Conservation (phyloP, 2,113 vertebrate genomes). For the Pelecanus crispus region DNA sequence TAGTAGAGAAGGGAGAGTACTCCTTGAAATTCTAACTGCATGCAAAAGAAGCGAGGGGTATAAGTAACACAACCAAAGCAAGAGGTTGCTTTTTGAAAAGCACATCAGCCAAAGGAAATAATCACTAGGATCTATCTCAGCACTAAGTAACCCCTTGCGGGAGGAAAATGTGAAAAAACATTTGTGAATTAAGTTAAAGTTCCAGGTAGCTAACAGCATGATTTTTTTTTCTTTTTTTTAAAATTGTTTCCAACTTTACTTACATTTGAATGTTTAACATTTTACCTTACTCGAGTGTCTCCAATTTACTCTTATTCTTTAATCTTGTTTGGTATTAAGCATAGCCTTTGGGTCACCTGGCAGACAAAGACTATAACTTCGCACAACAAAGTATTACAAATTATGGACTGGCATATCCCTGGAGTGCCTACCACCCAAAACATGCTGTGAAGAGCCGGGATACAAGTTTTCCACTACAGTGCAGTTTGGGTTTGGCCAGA, state of each 20-base stretch:
- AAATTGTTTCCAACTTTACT: not conserved
- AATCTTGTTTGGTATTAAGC: not conserved
- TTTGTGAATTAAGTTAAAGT: not conserved
- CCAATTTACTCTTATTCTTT: not conserved
- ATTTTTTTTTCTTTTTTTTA: not conserved
- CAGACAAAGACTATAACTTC: not conserved
- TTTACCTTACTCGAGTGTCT: not conserved
- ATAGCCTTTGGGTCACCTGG: not conserved
- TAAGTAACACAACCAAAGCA: conserved; percentile 43
- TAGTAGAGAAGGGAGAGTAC: not conserved
- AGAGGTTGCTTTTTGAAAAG: conserved; percentile 17
- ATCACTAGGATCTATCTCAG: conserved; percentile 17
- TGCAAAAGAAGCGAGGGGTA: not conserved
- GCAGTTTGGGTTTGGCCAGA: conserved; percentile 36
- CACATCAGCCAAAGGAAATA: conserved; percentile 55
- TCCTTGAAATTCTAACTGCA: conserved; percentile 25
- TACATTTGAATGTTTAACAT: not conserved
- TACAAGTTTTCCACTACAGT: conserved; percentile 39
- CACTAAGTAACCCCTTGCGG: conserved; percentile 34
- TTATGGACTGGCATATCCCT: not conserved
- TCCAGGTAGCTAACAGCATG: not conserved
- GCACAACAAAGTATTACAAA: not conserved
- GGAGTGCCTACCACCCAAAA: not conserved
- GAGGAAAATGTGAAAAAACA: not conserved
- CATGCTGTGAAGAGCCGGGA: not conserved